These are phyloP conservation scores for Nasonia vitripennis DNA, from an alignment of 1,140 invertebrate species.

Conservation along the genomic window DNA sequence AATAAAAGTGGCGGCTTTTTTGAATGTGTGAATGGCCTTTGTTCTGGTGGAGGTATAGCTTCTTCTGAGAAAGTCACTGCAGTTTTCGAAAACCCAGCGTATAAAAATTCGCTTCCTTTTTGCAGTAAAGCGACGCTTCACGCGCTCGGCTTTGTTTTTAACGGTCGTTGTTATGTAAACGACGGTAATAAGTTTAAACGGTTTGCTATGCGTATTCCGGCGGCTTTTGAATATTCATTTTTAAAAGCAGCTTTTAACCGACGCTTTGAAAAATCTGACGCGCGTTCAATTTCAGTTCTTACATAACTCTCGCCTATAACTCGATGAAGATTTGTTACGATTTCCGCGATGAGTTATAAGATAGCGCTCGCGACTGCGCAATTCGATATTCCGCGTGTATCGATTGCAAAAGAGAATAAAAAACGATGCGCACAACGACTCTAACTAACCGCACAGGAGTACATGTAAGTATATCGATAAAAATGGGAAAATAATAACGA, in stretches of 20 bases:
- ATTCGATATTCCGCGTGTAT: background rate
- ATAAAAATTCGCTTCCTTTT: background rate
- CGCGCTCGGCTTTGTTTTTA: background rate
- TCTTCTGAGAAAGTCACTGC: too few species aligned
- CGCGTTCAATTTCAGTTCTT: background rate
- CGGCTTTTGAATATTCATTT: background rate
- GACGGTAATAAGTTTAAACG: background rate
- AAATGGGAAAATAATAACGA: background rate
- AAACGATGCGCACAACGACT: background rate
- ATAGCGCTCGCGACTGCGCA: background rate
- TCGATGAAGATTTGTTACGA: background rate
- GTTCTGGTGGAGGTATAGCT: too few species aligned
- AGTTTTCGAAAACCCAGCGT: background rate
- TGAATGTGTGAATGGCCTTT: too few species aligned
- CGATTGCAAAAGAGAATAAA: background rate
- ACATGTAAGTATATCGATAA: background rate
- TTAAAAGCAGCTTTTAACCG: background rate
- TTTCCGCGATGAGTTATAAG: background rate
- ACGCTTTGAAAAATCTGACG: background rate
- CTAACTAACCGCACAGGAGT: background rate
- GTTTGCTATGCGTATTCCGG: background rate
- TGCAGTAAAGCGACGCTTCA: background rate
- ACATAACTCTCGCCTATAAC: background rate
- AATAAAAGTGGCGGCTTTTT: too few species aligned
- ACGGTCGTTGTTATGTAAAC: background rate